These are phyloP conservation scores for Apolygus lucorum DNA, from an alignment of 1,140 invertebrate genomes.

Conservation along the genomic window DNA sequence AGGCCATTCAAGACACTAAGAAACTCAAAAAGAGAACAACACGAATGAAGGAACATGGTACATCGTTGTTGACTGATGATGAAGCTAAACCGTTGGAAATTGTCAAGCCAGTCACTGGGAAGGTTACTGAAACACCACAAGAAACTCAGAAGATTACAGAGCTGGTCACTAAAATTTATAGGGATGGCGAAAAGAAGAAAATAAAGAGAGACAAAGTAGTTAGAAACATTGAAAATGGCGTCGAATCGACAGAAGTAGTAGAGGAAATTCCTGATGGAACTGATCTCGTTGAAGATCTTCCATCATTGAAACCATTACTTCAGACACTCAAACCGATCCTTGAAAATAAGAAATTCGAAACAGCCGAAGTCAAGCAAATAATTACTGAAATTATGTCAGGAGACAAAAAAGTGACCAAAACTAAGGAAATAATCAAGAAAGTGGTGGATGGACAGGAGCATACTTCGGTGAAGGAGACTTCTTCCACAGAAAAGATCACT, in stretches of 20 bases:
- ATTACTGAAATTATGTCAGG: background rate
- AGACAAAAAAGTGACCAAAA: background rate
- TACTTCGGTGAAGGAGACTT: background rate
- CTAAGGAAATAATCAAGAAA: conserved; percentile 27
- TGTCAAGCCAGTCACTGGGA: no score
- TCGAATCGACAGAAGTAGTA: no score
- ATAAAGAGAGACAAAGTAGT: no score
- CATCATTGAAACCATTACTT: background rate
- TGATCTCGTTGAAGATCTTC: conserved; percentile 19
- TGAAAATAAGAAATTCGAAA: background rate
- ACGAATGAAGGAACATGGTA: no score
- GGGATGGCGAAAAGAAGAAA: no score
- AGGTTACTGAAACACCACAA: no score
- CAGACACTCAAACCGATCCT: background rate
- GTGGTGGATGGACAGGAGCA: conserved; percentile 27
- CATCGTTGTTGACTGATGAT: no score
- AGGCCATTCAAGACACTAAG: background rate
- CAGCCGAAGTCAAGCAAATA: background rate
- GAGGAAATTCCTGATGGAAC: conserved; percentile 25
- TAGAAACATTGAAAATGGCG: no score
- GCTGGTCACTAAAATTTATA: no score
- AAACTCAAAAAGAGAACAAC: no score
- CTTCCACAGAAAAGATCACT: background rate
- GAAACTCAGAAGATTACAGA: no score
- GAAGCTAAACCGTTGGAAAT: no score